Evolutionary conservation across 2,113 vertebrate genomes (phyloP).

Genomic region (Vanacampus margaritifer): DNA sequence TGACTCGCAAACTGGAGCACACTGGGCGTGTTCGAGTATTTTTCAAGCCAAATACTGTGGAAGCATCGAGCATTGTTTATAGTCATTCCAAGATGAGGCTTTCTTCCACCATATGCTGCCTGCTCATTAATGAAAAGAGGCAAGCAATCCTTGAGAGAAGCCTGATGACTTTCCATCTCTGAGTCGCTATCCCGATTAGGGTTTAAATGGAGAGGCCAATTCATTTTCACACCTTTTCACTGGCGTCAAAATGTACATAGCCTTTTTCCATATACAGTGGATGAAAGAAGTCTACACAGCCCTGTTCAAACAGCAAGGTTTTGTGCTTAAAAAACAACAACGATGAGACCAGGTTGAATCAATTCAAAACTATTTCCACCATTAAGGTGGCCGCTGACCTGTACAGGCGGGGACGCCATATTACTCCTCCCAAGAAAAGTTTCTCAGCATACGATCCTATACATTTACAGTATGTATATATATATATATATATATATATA

Average conservation of each 20-base stretch:
- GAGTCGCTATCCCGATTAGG: slow-evolving; percentile 11
- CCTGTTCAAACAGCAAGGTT: neutral
- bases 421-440: too few species aligned
- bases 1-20: slow-evolving; percentile 9
- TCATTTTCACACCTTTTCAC: slow-evolving; percentile 3
- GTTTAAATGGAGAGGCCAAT: neutral
- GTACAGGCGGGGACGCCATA: too few species aligned
- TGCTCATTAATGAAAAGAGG: neutral
- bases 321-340: neutral
- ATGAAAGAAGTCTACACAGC: too few species aligned
- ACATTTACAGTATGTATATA: too few species aligned
- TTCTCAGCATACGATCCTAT: too few species aligned
- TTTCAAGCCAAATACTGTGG: neutral
- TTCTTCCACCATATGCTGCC: slow-evolving; percentile 6
- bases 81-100: slow-evolving; percentile 6
- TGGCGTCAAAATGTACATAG: neutral
- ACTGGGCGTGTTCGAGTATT: slow-evolving; percentile 12
- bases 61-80: neutral
- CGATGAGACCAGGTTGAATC: neutral
- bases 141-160: slow-evolving; percentile 13
- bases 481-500: too few species aligned
- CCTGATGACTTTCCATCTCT: slow-evolving; percentile 3
- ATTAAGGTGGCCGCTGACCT: too few species aligned
- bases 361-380: neutral
- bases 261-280: neutral